A percentile compares a stretch with the other conserved stretches of the same genome.
Conservation (phyloP, 2,113 vertebrate species). For the Orycteropus afer region DNA sequence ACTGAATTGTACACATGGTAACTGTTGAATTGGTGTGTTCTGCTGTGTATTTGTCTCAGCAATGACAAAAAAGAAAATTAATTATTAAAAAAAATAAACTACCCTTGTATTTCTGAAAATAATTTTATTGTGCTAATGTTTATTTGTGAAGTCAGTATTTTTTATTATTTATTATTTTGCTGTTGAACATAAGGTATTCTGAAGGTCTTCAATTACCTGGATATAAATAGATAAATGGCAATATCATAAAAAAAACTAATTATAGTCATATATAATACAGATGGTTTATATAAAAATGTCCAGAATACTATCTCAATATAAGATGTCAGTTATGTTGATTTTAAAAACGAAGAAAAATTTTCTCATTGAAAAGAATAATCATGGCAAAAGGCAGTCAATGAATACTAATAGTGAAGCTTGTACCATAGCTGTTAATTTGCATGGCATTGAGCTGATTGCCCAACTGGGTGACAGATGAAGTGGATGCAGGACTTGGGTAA, state of each 20-base stretch:
- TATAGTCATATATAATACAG: neutral
- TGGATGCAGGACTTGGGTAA: constrained; percentile 84
- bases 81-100: neutral
- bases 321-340: neutral
- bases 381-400: neutral
- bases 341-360: neutral
- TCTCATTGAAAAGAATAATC: neutral
- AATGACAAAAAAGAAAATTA: neutral
- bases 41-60: neutral
- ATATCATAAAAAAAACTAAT: neutral
- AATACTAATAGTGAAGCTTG: neutral
- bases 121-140: neutral
- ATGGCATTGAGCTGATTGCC: constrained; percentile 91
- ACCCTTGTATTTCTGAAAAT: neutral
- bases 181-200: neutral
- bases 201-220: neutral
- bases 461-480: constrained; percentile 88
- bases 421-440: constrained; percentile 93
- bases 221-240: constrained; percentile 12
- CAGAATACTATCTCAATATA: neutral
- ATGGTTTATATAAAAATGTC: neutral
- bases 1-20: neutral
- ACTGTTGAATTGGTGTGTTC: neutral
- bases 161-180: neutral
- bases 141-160: neutral